Conservation (phyloP, 1,140 invertebrate species). For the Sycophila sp. region DNA sequence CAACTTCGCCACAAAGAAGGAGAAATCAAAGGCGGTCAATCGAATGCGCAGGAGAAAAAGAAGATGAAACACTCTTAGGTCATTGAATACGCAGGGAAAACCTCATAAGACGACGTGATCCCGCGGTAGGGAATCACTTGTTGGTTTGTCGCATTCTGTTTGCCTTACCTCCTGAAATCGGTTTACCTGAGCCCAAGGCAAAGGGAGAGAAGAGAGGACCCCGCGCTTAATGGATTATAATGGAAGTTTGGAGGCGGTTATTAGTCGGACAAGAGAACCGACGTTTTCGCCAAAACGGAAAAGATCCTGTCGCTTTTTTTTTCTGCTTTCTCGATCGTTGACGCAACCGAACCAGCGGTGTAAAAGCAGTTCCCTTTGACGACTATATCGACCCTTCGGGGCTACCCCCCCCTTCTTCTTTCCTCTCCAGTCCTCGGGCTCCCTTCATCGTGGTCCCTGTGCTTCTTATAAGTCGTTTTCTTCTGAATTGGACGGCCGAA, state of each 20-base stretch:
- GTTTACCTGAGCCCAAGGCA: constrained; percentile 39
- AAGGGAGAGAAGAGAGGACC: neutral
- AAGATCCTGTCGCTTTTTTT: neutral
- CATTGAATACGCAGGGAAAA: neutral
- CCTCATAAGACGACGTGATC: constrained; percentile 5
- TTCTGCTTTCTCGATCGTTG: constrained; percentile 6
- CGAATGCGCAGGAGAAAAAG: neutral
- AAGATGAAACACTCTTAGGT: neutral
- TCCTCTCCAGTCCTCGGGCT: neutral
- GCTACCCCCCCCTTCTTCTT: too few species aligned
- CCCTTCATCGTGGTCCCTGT: neutral
- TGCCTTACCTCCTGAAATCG: constrained; percentile 43
- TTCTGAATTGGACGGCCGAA: neutral
- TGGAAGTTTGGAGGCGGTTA: constrained; percentile 29
- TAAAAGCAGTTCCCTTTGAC: constrained; percentile 8
- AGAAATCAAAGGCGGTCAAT: constrained; percentile 9
- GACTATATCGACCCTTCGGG: constrained; percentile 31
- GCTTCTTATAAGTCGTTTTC: constrained; percentile 15
- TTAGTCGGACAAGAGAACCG: constrained; percentile 37
- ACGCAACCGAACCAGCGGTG: neutral
- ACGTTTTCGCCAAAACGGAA: constrained; percentile 32
- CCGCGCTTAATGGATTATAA: constrained; percentile 39
- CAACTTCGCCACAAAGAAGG: neutral
- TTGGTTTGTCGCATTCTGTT: constrained; percentile 45
- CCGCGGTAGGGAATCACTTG: constrained; percentile 44